Base-by-base conservation (phyloP, 2,113 vertebrate species). In the Oryzias curvinotus region DNA sequence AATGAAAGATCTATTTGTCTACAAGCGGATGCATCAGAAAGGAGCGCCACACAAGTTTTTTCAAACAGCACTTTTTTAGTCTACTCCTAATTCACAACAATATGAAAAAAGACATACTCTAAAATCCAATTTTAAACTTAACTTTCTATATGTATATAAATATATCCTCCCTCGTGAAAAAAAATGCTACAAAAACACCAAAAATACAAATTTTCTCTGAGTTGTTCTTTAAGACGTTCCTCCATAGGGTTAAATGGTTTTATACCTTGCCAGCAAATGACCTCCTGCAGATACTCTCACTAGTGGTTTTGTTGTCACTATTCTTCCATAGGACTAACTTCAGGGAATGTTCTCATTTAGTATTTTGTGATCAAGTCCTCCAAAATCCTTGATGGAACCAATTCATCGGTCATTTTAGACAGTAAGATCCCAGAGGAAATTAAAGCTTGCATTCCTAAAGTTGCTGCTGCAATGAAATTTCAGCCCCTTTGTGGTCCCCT, bases 401-500 rank as follows among this genome's bases (percentile, higher is more conserved):
- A 48, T 65, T 61, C 4, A 51, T 63, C 49, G 7, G 4, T 60
- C 13, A 30, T 64, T 64, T 70, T 19, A 19, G 55, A 28, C 21
- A 65, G 44, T 59, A 46, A 36, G 36, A 68, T 41, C 36, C n/a
- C 3, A 0, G 6, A 57, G 30, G 10, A 56, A 43, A 43, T 52
- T 49, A 12, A 25, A 54, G 26, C 54, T 49, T 17, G 13, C 28
- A 53, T 42, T 67, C 57, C 48, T 18, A 49, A 55, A 49, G 23
- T 51, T 41, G 42, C 52, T 51, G 5, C 16, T 18, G 16, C 12
- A 53, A 54, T 21, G 14, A 30, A 55, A 30, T 62, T 55, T 62
- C 57, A 69, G 14, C 13, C 51, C 44, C 3, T 47, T 65, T 44
- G 47, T 58, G 19, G 41, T 73, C 65, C 53, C 61, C 54, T 64